Evolutionary conservation across 2,797 vertebrate species (phyloP), one percentile per base, ranked within the genome.

Genomic region (Coendou prehensilis): DNA sequence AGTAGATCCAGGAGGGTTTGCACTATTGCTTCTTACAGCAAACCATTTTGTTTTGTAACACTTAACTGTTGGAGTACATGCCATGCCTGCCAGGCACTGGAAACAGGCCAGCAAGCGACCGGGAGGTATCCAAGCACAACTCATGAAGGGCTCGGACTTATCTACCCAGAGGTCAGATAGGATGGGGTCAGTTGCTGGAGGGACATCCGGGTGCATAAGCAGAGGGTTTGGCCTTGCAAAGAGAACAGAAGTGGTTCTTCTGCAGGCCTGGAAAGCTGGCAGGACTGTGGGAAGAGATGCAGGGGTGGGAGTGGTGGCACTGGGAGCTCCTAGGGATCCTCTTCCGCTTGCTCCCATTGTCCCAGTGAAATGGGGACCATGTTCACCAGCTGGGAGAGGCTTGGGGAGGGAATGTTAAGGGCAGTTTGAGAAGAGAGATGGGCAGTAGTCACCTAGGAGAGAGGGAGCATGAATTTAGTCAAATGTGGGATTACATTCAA

Each of bases 41-140:
- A 14, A 30, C 33, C 67, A 5, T 78, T 59, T 69, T 54, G 1
- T 81, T 56, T 56, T 47, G 20, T 64, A 67, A 89, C 13, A 26
- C 22, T 6, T 0, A 3, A 3, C 8, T 47, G 47, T 87, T 56
- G 54, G 20, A 30, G 9, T 15, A 0, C 10, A 0, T 5, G 30
- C 45, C 18, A 1, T 84, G 30, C 57, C 79, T 28, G 2, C 28
- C n/a, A 23, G 47, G 75, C 54, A 26, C 54, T 33, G 28, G 54
- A 17, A 71, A 41, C 6, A 82, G 47, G 54, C 82, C n/a, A 78
- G 41, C 78, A 28, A 82, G 75, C 26, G 79, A 45, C 26, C 9
- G 37, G 67, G 59, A 89, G 23, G 47, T 56, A 9, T 10, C 26
- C 18, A 83, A 13, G 50, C 15, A 26, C 45, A 20, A 14, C 13